Evolutionary conservation across 2,797 vertebrate species (phyloP).

Genomic region (Alfaro cultratus): DNA sequence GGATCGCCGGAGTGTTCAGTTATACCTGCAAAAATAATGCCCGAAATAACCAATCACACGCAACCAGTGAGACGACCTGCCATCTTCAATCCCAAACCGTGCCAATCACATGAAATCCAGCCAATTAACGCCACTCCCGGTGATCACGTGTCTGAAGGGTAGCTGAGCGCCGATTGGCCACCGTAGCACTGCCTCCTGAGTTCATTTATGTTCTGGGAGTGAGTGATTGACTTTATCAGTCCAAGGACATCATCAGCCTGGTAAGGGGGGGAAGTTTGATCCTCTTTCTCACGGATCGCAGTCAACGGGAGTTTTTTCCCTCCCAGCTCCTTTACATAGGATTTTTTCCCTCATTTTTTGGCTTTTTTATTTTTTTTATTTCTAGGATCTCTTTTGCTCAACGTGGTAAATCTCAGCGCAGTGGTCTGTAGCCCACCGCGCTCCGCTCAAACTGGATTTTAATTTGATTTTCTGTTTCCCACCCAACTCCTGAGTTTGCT

Average conservation of each 20-base stretch:
- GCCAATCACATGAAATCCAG: constrained; percentile 84
- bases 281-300: constrained; percentile 86
- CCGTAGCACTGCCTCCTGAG: constrained; percentile 87
- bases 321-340: constrained; percentile 76
- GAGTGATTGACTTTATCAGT: constrained; percentile 97
- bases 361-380: constrained; percentile 68
- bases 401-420: constrained; percentile 63
- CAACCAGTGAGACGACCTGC: constrained; percentile 83
- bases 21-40: constrained; percentile 88
- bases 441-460: constrained; percentile 83
- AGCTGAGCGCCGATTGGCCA: constrained; percentile 85
- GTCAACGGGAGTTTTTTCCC: constrained; percentile 81
- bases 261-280: constrained; percentile 89
- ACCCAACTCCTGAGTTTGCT: constrained; percentile 69
- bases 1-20: constrained; percentile 62
- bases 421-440: constrained; percentile 62
- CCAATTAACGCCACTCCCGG: constrained; percentile 84
- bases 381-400: constrained; percentile 52
- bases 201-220: constrained; percentile 95
- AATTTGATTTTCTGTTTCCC: constrained; percentile 67
- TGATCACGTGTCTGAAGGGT: constrained; percentile 84
- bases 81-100: constrained; percentile 86
- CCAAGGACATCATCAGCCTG: constrained; percentile 94
- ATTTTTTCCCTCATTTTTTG: constrained; percentile 69
- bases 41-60: constrained; percentile 85